phyloP scores from a whole-genome alignment of 2,797 vertebrate genomes.

The Etheostoma perlongum region DNA sequence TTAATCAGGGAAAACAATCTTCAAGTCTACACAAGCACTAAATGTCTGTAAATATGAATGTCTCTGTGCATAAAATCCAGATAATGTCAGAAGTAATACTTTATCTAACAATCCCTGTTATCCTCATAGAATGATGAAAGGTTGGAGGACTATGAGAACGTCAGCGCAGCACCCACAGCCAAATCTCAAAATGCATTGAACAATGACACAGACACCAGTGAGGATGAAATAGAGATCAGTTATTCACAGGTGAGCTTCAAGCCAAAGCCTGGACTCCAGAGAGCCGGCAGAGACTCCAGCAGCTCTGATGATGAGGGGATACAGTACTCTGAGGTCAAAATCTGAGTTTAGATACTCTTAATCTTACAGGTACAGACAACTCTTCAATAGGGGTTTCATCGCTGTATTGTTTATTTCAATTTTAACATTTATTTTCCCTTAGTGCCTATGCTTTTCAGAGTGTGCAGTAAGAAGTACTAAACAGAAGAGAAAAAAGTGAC shows the following conservation, averaged over 20 bases:
- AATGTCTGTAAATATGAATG: not conserved
- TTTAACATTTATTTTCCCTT: too few relatives aligned
- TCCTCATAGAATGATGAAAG: conserved; percentile 20
- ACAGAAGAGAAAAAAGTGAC: not conserved
- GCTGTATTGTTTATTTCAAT: too few relatives aligned
- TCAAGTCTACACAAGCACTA: not conserved
- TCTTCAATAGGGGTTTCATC: not conserved
- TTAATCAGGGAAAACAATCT: not conserved
- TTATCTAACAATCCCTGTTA: not conserved
- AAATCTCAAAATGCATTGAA: not conserved
- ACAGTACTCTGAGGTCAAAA: conserved; percentile 59
- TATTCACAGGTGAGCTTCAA: conserved; percentile 60
- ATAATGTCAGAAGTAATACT: not conserved
- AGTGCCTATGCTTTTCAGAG: not conserved
- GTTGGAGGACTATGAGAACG: conserved; percentile 54
- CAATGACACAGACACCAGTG: conserved; percentile 60
- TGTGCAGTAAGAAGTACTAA: not conserved
- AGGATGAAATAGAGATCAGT: conserved; percentile 59
- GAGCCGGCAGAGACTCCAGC: conserved; percentile 7
- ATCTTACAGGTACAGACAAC: not conserved
- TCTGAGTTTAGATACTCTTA: conserved; percentile 29
- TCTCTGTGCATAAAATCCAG: not conserved
- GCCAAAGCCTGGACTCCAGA: conserved; percentile 21
- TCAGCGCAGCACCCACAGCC: not conserved
- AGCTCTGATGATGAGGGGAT: conserved; percentile 49